Base-by-base conservation (phyloP, 2,113 vertebrate species). In the Tupaia tana region DNA sequence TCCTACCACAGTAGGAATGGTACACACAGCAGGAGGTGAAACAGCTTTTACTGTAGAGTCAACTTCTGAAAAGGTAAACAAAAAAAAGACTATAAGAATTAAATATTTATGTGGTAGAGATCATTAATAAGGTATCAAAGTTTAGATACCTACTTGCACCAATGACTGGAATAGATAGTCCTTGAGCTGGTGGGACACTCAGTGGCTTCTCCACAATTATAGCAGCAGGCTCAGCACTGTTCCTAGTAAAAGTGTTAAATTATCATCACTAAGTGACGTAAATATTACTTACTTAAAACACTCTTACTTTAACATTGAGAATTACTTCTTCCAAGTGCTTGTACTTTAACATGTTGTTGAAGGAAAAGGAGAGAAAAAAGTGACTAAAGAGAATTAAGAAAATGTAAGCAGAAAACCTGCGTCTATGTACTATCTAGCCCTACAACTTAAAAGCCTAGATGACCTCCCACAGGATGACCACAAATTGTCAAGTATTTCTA, bases 91-190 rank as follows among this genome's bases (percentile, higher is more conserved):
- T 84, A 97, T 92, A 94, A 93, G 98, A 90, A 92, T 27, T 91
- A 93, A 88, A 16, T 29, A 78, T 27, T 61, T 89, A 63, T 64
- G 14, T 20, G 79, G 43, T 52, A 84, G 31, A 87, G 43, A 89
- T 25, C 1, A 54, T 61, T 74, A 69, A 6, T 22, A 91, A 79
- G 43, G 43, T 43, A 43, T 43, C 20, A 75, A 59, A 90, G 34
- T 81, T 66, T 90, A 85, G 77, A 98, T 92, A 99, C 99, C 89
- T 98, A 99, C 99, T 98, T 96, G 99, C 98, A 90, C 98, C 98
- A 90, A 97, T 98, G 86, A 98, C 98, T 61, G 99, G 98, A 97
- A 99, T 98, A 73, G 98, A 98, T 24, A 98, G 97, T 95, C 98
- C 99, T 82, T 98, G 98, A 91, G 98, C 97, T 87, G 93, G 89